Percentiles rank a stretch among this genome's conserved stretches.
Evolutionary conservation across 1,140 invertebrate species (phyloP).

Genomic region (Littorina saxatilis): DNA sequence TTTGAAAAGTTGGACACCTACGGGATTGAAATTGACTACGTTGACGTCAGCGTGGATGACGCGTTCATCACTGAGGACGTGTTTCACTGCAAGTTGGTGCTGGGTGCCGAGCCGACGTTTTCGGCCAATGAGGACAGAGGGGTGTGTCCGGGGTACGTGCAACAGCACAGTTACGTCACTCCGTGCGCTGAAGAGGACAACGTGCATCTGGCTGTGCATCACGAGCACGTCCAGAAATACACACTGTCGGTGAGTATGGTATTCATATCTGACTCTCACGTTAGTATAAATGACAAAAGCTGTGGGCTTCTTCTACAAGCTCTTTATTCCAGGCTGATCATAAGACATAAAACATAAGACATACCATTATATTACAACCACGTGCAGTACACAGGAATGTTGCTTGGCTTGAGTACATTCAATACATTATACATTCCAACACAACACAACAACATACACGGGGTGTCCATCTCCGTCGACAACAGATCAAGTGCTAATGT

Average conservation of each 20-base stretch:
- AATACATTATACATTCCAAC: too few species aligned
- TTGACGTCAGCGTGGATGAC: slow-evolving; percentile 15
- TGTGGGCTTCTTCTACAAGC: too few species aligned
- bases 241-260: neutral
- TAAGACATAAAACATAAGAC: too few species aligned
- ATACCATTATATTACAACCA: too few species aligned
- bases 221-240: neutral
- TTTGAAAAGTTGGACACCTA: neutral
- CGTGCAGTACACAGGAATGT: too few species aligned
- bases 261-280: too few species aligned
- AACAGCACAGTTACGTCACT: slow-evolving; percentile 17
- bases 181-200: slow-evolving; percentile 37
- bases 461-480: too few species aligned
- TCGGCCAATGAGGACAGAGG: neutral
- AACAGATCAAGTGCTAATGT: too few species aligned
- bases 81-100: slow-evolving; percentile 23
- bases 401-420: too few species aligned
- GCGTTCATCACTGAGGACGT: slow-evolving; percentile 4
- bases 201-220: slow-evolving; percentile 26
- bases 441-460: too few species aligned
- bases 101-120: neutral
- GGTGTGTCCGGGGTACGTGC: neutral
- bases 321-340: too few species aligned
- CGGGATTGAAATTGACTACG: slow-evolving; percentile 30
- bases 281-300: too few species aligned